These are phyloP conservation scores for Malurus splendens DNA, from an alignment of 2,797 vertebrate species.

Conservation along the genomic window DNA sequence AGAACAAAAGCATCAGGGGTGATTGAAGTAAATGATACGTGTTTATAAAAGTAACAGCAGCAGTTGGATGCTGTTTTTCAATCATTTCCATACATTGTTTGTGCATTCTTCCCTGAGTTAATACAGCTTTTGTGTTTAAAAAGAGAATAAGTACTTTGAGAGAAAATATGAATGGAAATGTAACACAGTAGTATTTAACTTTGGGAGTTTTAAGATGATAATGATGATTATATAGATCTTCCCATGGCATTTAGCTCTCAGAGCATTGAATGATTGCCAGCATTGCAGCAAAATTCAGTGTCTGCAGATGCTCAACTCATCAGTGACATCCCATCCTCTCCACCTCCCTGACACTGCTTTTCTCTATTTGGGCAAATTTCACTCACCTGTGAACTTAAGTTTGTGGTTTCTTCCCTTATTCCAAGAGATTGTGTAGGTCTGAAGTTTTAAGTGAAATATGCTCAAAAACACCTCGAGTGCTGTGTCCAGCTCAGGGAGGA, in stretches of 20 bases:
- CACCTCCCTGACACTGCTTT: neutral
- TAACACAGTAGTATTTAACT: neutral
- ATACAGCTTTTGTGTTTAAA: neutral
- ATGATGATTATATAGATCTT: neutral
- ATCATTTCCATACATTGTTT: neutral
- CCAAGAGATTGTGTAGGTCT: neutral
- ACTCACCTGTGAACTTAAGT: neutral
- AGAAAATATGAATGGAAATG: neutral
- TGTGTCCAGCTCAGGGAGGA: neutral
- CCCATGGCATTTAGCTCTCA: neutral
- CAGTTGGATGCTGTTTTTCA: slow-evolving; percentile 6
- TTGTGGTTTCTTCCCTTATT: neutral
- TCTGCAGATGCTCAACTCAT: neutral
- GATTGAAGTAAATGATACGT: slow-evolving; percentile 28
- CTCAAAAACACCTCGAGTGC: neutral
- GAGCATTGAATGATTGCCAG: neutral
- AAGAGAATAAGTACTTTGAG: neutral
- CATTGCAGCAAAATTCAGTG: neutral
- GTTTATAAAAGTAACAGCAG: slow-evolving; percentile 34
- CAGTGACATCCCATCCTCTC: neutral
- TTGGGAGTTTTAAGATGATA: neutral
- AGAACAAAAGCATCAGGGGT: slow-evolving; percentile 30
- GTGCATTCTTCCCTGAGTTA: neutral
- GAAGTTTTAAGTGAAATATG: neutral
- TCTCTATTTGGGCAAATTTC: neutral